These are phyloP conservation scores for Pholis gunnellus DNA, from an alignment of 2,113 vertebrate genomes.

Conservation along the genomic window DNA sequence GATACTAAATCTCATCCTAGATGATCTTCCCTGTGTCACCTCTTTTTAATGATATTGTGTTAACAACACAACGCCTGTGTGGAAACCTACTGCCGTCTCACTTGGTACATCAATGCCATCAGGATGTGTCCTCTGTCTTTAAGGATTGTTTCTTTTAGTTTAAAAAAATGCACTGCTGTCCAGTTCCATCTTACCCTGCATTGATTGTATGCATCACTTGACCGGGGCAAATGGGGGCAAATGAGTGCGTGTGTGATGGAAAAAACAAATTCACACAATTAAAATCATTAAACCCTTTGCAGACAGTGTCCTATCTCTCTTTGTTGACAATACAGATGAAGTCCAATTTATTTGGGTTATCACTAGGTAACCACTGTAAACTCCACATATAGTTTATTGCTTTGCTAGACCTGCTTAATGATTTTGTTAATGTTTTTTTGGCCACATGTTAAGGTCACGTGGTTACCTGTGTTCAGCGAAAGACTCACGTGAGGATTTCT, in stretches of 20 bases:
- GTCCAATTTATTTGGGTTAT: not conserved
- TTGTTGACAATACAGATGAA: not conserved
- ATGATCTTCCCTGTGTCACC: not conserved
- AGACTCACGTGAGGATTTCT: not conserved
- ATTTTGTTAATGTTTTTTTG: not conserved
- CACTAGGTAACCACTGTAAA: not conserved
- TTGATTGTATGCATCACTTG: slow-evolving; percentile 20
- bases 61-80: slow-evolving; percentile 1
- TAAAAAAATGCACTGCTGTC: slow-evolving; percentile 7
- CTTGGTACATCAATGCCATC: not conserved
- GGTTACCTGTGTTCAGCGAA: not conserved
- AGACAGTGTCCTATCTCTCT: slow-evolving; percentile 1
- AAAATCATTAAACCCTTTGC: slow-evolving; percentile 54
- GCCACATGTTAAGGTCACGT: not conserved
- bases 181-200: slow-evolving; percentile 6
- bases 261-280: slow-evolving; percentile 43
- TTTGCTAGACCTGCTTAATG: not conserved
- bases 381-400: not conserved
- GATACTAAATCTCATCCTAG: not conserved
- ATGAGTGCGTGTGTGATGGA: slow-evolving; percentile 20
- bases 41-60: not conserved
- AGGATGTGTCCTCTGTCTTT: slow-evolving; percentile 6
- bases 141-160: slow-evolving; percentile 3
- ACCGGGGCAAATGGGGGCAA: slow-evolving; percentile 5
- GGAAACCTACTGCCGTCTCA: not conserved